phyloP scores from a whole-genome alignment of 2,113 vertebrate species.

The Cynopterus brachyotis region DNA sequence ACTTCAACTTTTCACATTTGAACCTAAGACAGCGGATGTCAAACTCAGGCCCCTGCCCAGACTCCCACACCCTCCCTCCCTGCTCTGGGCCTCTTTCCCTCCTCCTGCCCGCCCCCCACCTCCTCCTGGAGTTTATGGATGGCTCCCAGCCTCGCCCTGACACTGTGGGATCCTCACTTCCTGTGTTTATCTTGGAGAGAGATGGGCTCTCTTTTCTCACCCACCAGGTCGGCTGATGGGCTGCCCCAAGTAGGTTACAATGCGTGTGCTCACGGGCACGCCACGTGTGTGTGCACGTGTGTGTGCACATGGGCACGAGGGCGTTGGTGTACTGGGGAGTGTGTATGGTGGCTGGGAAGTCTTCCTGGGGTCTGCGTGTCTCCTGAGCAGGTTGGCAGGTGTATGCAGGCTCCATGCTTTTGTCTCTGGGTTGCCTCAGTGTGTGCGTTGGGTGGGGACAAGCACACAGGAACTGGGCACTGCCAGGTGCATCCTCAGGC shows the following conservation, averaged over 20 bases:
- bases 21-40: slow-evolving; percentile 63
- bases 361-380: fast-evolving
- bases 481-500: not conserved
- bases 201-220: slow-evolving; percentile 47
- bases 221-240: not conserved
- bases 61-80: slow-evolving; percentile 66
- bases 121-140: not conserved
- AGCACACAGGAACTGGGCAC: fast-evolving
- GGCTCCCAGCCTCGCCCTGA: slow-evolving; percentile 63
- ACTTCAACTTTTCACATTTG: slow-evolving; percentile 71
- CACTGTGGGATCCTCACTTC: slow-evolving; percentile 62
- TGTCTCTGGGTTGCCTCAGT: not conserved
- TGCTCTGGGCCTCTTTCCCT: not conserved
- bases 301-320: fast-evolving
- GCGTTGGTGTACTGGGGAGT: fast-evolving
- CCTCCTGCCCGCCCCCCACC: not conserved
- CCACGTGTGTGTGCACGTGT: not conserved
- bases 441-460: not conserved
- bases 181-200: slow-evolving; percentile 72
- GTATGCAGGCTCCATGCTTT: fast-evolving
- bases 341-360: too few species aligned
- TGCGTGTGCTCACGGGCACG: fast-evolving
- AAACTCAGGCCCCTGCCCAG: slow-evolving; percentile 48
- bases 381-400: not conserved
- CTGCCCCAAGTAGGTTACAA: slow-evolving; percentile 2